A percentile compares a stretch with the other conserved stretches of the same genome.
These are phyloP conservation scores for Clepsis dumicolana DNA, from an alignment of 2,888 invertebrate species.

Conservation along the genomic window DNA sequence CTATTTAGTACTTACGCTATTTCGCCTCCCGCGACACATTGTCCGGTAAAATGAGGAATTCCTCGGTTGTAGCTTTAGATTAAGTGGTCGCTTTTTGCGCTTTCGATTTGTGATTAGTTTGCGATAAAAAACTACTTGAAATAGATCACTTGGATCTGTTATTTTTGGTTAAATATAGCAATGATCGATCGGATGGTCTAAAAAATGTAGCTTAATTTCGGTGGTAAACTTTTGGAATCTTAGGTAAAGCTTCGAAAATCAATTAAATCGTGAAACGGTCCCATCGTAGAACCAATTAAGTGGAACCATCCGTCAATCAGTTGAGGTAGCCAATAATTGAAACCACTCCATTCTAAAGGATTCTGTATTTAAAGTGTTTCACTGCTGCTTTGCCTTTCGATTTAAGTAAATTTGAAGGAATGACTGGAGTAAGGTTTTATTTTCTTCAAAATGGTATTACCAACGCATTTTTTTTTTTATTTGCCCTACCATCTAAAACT, in stretches of 20 bases:
- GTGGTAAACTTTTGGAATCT: slow-evolving; percentile 64
- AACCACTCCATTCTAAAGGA: background rate
- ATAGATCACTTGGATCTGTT: slow-evolving; percentile 25
- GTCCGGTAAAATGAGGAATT: slow-evolving; percentile 57
- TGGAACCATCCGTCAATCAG: slow-evolving; percentile 59
- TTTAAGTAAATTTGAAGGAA: background rate
- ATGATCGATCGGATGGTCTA: background rate
- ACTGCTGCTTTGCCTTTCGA: background rate
- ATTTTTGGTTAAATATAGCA: slow-evolving; percentile 17
- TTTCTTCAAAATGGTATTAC: too few species aligned
- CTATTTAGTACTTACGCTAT: slow-evolving; percentile 26
- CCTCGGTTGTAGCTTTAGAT: slow-evolving; percentile 57
- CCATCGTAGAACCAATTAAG: slow-evolving; percentile 51
- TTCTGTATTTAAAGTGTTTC: background rate
- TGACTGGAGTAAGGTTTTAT: too few species aligned
- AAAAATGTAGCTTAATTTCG: background rate
- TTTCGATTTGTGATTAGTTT: slow-evolving; percentile 40
- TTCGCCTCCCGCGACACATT: slow-evolving; percentile 52
- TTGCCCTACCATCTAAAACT: too few species aligned
- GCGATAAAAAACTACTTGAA: slow-evolving; percentile 33
- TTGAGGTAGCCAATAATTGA: slow-evolving; percentile 14
- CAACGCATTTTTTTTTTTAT: too few species aligned
- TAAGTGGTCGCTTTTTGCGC: slow-evolving; percentile 50
- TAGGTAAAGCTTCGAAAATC: slow-evolving; percentile 70
- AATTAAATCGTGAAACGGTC: slow-evolving; percentile 74